phyloP scores from a whole-genome alignment of 2,888 invertebrate species.

The Thymelicus lineola region DNA sequence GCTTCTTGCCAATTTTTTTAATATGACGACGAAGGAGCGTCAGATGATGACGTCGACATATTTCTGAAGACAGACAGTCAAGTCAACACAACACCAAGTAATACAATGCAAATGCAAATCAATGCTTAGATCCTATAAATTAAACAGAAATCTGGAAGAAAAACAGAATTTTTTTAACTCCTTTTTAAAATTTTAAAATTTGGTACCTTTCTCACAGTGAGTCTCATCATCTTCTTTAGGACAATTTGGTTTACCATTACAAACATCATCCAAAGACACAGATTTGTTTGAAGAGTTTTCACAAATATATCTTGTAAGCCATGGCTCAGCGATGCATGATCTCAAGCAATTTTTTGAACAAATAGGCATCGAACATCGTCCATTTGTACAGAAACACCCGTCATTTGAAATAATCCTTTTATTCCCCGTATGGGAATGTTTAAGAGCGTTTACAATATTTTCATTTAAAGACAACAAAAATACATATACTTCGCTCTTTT shows the following conservation, averaged over 20 bases:
- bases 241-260: slow-evolving; percentile 64
- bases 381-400: slow-evolving; percentile 60
- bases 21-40: slow-evolving; percentile 55
- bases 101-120: too few species aligned
- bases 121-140: too few species aligned
- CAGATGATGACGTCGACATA: slow-evolving; percentile 66
- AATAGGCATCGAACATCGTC: slow-evolving; percentile 53
- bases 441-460: slow-evolving; percentile 62
- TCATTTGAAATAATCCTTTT: slow-evolving; percentile 52
- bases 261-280: slow-evolving; percentile 57
- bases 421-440: slow-evolving; percentile 65
- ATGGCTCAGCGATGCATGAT: slow-evolving; percentile 59
- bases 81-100: background rate
- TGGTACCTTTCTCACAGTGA: slow-evolving; percentile 60
- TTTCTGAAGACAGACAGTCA: slow-evolving; percentile 48
- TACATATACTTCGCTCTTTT: slow-evolving; percentile 54
- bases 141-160: too few species aligned
- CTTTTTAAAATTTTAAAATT: background rate
- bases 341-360: slow-evolving; percentile 61
- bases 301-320: slow-evolving; percentile 61
- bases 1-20: slow-evolving; percentile 50
- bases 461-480: slow-evolving; percentile 58
- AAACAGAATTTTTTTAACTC: too few species aligned
- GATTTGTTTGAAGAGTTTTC: slow-evolving; percentile 46
- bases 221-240: slow-evolving; percentile 65